Percentiles rank a stretch among this genome's conserved stretches.
phyloP scores from a whole-genome alignment of 2,113 vertebrate genomes.

The Macrotus californicus region DNA sequence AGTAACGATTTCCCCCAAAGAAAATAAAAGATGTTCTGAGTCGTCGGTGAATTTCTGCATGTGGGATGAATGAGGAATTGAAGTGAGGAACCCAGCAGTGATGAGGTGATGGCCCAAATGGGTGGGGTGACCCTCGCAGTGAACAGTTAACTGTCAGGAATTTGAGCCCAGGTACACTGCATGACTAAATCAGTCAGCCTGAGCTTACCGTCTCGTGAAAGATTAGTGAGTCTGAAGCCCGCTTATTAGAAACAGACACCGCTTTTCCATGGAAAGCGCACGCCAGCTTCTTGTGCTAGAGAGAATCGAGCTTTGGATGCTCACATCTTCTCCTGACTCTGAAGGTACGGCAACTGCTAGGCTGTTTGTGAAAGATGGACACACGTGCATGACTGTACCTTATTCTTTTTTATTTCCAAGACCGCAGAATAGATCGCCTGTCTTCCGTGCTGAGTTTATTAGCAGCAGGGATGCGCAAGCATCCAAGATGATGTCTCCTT shows the following conservation, averaged over 20 bases:
- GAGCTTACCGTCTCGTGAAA: conserved; percentile 69
- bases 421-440: neutral
- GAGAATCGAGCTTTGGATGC: conserved; percentile 36
- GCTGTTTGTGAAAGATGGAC: neutral
- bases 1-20: conserved; percentile 57
- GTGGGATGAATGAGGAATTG: conserved; percentile 61
- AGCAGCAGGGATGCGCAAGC: neutral
- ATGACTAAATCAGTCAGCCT: conserved; percentile 74
- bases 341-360: neutral
- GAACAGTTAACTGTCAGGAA: conserved; percentile 74
- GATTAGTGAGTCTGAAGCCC: conserved; percentile 62
- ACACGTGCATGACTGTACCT: neutral
- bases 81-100: conserved; percentile 48
- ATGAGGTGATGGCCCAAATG: conserved; percentile 67
- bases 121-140: conserved; percentile 24
- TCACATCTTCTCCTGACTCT: conserved; percentile 5
- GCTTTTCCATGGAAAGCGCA: conserved; percentile 65
- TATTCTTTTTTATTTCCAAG: neutral
- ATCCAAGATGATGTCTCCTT: neutral
- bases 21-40: conserved; percentile 55
- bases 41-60: conserved; percentile 72
- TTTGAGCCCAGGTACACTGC: conserved; percentile 48
- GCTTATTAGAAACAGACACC: conserved; percentile 71
- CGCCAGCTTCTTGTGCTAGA: conserved; percentile 33
- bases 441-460: neutral